Evolutionary conservation across 2,113 vertebrate genomes (phyloP), one percentile per base, ranked within the genome.

Genomic region (Symphodus melops): DNA sequence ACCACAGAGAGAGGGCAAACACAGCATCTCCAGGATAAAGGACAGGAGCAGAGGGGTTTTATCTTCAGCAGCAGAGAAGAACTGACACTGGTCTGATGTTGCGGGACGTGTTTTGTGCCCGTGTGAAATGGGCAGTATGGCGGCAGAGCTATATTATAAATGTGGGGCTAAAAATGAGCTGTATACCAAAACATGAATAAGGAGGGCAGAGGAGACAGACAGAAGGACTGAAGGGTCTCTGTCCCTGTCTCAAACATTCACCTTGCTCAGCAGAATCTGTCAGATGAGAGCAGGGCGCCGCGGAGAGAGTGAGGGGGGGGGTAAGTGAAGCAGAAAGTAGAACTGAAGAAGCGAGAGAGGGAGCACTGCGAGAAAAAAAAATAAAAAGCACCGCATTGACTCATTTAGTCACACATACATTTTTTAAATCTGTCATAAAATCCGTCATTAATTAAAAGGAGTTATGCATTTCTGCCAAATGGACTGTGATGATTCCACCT

Each of bases 211-310:
- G 49, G 51, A 67, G 66, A 72, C 71, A 54, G 76, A 76, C 64
- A 65, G 57, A 48, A 44, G 62, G 36, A 64, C 51, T 74, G 56
- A 69, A 77, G 37, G 76, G 62, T 69, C 48, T 78, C 57, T 48
- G 74, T 85, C 67, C 52, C 64, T 53, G 71, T 74, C 73, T 86
- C 72, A 21, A 82, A 87, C 85, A 79, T 83, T 83, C 73, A 77
- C 41, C 80, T 63, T 75, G 61, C 64, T 86, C 84, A 77, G 77
- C 79, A 84, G 79, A 88, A 72, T 77, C 67, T 80, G 89, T 88
- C 86, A 83, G 75, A 77, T 1, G 61, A 42, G 75, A 52, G 68
- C 73, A 72, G 67, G 21, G 83, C 66, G 77, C 74, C 49, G 14
- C 14, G 64, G 58, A 49, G 59, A 41, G 59, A 82, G 57, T 55